phyloP scores from a whole-genome alignment of 2,113 vertebrate species.

The Aegypius monachus region DNA sequence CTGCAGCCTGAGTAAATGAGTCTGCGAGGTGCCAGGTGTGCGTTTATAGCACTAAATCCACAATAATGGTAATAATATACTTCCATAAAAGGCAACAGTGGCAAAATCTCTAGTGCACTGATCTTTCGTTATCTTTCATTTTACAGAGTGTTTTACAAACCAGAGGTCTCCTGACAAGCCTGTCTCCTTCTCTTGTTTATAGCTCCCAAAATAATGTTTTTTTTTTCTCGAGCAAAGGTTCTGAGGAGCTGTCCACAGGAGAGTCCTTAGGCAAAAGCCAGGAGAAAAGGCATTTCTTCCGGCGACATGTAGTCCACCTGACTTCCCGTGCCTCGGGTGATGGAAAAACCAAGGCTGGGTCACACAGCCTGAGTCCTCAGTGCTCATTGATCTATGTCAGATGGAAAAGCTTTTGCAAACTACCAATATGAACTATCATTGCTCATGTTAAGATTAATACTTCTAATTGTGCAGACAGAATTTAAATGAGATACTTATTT shows the following conservation, averaged over 20 bases:
- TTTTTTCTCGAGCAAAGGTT: background rate
- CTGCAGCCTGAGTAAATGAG: slow-evolving; percentile 17
- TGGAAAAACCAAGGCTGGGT: background rate
- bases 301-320: fast-evolving
- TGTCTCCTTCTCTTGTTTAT: background rate
- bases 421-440: background rate
- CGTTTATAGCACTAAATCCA: background rate
- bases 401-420: slow-evolving; percentile 13
- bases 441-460: slow-evolving; percentile 43
- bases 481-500: slow-evolving; percentile 65
- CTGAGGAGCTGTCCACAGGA: background rate
- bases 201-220: background rate
- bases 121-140: slow-evolving; percentile 19
- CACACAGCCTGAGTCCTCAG: background rate
- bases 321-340: fast-evolving
- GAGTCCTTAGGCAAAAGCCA: background rate
- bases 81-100: slow-evolving; percentile 29
- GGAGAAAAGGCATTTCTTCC: background rate
- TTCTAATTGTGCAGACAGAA: slow-evolving; percentile 57
- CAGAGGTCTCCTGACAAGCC: background rate
- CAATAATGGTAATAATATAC: slow-evolving; percentile 23
- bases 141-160: background rate
- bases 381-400: background rate
- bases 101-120: background rate
- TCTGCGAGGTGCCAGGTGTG: slow-evolving; percentile 28